A percentile compares a stretch with the other conserved stretches of the same genome.
Conservation (phyloP, 2,797 vertebrate genomes). For the Eremophila alpestris region DNA sequence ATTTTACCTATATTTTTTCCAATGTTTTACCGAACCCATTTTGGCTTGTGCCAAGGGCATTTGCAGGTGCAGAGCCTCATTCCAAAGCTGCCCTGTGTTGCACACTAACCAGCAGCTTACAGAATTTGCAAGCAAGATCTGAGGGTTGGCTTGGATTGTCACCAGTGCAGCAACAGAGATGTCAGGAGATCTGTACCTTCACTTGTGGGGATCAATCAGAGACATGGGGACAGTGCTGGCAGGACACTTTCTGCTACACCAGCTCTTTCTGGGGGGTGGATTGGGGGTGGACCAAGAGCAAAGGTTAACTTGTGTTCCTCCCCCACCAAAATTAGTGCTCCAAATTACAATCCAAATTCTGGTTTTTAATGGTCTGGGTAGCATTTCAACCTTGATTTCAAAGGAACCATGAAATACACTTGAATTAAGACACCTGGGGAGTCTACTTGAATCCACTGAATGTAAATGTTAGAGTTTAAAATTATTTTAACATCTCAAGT, state of each 20-base stretch:
- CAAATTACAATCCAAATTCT: not conserved
- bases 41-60: not conserved
- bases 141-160: not conserved
- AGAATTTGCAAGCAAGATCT: not conserved
- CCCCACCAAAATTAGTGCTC: not conserved
- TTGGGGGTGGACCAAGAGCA: not conserved
- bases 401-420: not conserved
- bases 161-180: not conserved
- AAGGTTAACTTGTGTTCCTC: conserved; percentile 23
- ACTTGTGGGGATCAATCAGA: not conserved
- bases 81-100: not conserved
- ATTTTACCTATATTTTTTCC: not conserved
- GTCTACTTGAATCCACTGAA: not conserved
- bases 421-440: not conserved
- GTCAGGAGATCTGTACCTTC: not conserved
- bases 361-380: not conserved
- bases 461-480: not conserved
- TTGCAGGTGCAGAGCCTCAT: not conserved
- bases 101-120: not conserved
- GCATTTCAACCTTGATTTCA: not conserved
- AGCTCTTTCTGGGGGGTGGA: not conserved
- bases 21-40: not conserved
- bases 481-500: not conserved
- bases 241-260: not conserved
- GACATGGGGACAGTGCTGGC: not conserved